Conservation (phyloP, 2,888 invertebrate genomes). For the Drosophila helvetica region DNA sequence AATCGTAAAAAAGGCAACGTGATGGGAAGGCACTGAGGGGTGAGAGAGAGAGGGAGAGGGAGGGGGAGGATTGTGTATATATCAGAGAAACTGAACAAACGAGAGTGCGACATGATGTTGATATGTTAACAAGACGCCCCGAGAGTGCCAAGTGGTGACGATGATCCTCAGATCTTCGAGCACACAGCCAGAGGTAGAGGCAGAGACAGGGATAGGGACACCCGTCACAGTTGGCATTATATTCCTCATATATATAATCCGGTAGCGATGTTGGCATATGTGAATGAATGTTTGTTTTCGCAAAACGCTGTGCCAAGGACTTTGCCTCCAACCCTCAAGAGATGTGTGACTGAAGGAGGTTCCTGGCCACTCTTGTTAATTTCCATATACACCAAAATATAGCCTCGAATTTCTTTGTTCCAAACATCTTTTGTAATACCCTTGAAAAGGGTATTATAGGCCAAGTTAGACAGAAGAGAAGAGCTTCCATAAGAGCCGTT, state of each 20-base stretch:
- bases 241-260: slow-evolving; percentile 58
- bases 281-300: slow-evolving; percentile 76
- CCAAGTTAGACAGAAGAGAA: no score
- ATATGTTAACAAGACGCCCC: slow-evolving; percentile 80
- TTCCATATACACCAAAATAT: slow-evolving; percentile 35
- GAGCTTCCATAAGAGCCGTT: no score
- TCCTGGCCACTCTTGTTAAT: slow-evolving; percentile 40
- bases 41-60: slow-evolving; percentile 12
- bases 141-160: slow-evolving; percentile 77
- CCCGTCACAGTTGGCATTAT: slow-evolving; percentile 75
- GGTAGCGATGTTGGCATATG: slow-evolving; percentile 76
- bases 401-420: slow-evolving; percentile 13
- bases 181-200: not conserved
- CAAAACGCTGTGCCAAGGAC: slow-evolving; percentile 61
- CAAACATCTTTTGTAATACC: not conserved
- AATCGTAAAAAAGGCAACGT: slow-evolving; percentile 67
- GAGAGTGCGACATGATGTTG: slow-evolving; percentile 79
- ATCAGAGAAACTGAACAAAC: slow-evolving; percentile 43
- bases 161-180: slow-evolving; percentile 38
- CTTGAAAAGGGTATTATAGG: not conserved
- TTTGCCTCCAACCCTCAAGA: slow-evolving; percentile 23
- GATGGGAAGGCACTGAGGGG: slow-evolving; percentile 29
- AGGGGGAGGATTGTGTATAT: slow-evolving; percentile 13
- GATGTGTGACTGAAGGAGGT: slow-evolving; percentile 16
- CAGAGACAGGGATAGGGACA: slow-evolving; percentile 41